Evolutionary conservation across 2,888 invertebrate species (phyloP).

Genomic region (Keiferia lycopersicella): DNA sequence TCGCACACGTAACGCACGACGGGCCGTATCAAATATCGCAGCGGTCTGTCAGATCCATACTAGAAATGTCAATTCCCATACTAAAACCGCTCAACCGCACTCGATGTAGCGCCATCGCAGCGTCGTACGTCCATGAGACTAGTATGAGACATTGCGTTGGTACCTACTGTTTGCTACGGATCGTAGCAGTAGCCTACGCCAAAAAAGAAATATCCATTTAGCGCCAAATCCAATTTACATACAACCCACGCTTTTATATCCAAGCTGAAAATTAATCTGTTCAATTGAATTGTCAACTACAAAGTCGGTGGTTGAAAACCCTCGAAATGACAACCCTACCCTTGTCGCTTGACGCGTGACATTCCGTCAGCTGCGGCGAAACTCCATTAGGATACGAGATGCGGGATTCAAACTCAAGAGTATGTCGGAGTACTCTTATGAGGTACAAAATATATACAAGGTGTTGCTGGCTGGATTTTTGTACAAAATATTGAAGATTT

Average conservation of each 20-base stretch:
- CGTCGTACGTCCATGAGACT: too few relatives aligned
- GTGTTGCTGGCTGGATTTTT: too few relatives aligned
- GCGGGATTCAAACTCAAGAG: conserved; percentile 32
- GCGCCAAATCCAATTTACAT: background rate
- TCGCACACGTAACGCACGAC: too few relatives aligned
- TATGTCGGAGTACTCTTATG: background rate
- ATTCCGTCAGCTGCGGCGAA: conserved; percentile 42
- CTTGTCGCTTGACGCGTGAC: conserved; percentile 39
- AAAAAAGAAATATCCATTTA: background rate
- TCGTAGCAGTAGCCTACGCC: background rate
- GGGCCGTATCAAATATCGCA: too few relatives aligned
- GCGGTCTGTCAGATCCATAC: too few relatives aligned
- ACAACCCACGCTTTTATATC: background rate
- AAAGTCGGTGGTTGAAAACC: background rate
- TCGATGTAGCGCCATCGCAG: too few relatives aligned
- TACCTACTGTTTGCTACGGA: too few relatives aligned
- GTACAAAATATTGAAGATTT: too few relatives aligned
- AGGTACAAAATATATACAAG: background rate
- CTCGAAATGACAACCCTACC: conserved; percentile 27
- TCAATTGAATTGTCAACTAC: background rate
- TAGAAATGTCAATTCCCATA: too few relatives aligned
- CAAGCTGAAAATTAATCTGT: background rate
- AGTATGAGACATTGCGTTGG: too few relatives aligned
- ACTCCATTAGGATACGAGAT: conserved; percentile 48
- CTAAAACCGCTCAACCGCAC: too few relatives aligned